Conservation (phyloP, 2,888 invertebrate species). For the Marronus borbonicus region DNA sequence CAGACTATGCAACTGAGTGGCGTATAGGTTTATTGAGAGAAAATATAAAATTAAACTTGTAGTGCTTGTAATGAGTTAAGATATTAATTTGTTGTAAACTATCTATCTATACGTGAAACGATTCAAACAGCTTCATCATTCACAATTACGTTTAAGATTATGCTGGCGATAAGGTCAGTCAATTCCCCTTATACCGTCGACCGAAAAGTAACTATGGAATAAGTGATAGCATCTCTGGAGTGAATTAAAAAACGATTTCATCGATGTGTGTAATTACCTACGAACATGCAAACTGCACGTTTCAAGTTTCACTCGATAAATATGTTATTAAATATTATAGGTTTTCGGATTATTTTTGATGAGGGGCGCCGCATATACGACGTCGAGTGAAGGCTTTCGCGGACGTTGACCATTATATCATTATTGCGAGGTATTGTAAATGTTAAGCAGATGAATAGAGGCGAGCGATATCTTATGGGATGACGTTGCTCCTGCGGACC, state of each 20-base stretch:
- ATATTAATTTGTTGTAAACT: conserved; percentile 17
- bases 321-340: no score
- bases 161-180: conserved; percentile 8
- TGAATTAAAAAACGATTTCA: no score
- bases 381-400: no score
- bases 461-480: no score
- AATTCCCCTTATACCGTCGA: neutral
- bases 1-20: no score
- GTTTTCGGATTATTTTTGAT: no score
- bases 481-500: no score
- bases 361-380: neutral
- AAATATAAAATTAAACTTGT: neutral
- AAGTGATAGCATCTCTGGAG: neutral
- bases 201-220: neutral
- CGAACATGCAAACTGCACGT: no score
- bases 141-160: conserved; percentile 14
- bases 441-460: no score
- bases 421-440: neutral
- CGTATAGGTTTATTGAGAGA: neutral
- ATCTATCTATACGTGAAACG: neutral
- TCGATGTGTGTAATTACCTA: no score
- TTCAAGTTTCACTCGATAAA: no score
- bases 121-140: conserved; percentile 21
- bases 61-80: conserved; percentile 8
- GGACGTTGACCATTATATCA: no score